Percentiles rank a stretch among this genome's conserved stretches.
Conservation (phyloP, 2,113 vertebrate species). For the Australoheros scitulus region DNA sequence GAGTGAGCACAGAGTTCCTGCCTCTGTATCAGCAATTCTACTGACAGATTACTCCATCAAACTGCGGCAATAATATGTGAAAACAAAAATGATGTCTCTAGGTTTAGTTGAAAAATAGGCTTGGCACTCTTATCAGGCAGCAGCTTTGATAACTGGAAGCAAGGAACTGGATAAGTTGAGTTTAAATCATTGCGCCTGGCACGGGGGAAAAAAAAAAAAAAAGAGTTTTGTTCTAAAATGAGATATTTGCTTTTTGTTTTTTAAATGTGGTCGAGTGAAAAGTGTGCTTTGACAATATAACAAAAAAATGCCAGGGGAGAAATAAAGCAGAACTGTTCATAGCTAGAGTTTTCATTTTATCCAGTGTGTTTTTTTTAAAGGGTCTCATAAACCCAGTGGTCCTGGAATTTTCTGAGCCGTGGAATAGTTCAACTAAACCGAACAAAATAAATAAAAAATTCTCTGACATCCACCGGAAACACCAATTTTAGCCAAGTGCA, state of each 20-base stretch:
- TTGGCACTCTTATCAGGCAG: conserved; percentile 37
- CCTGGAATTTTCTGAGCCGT: not conserved
- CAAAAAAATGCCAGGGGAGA: conserved; percentile 13
- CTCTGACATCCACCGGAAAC: not conserved
- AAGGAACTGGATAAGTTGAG: conserved; percentile 22
- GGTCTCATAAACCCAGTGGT: not conserved
- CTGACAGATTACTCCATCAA: conserved; percentile 47
- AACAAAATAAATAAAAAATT: not conserved
- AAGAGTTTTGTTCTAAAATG: conserved; percentile 26
- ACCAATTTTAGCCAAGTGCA: conserved; percentile 12
- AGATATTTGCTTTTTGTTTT: conserved; percentile 13
- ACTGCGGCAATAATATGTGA: conserved; percentile 32
- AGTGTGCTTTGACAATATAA: conserved; percentile 5
- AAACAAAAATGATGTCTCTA: conserved; percentile 49
- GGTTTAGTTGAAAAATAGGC: conserved; percentile 44
- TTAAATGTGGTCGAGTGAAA: conserved; percentile 14
- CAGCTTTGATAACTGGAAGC: conserved; percentile 43
- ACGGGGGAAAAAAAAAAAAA: not conserved
- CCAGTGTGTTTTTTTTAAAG: not conserved
- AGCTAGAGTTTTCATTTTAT: conserved; percentile 5
- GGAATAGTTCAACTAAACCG: not conserved
- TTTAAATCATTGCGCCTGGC: conserved; percentile 38
- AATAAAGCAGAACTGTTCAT: conserved; percentile 14
- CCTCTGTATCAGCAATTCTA: conserved; percentile 13
- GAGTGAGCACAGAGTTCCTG: conserved; percentile 1